Conservation (phyloP, 1,140 invertebrate genomes). For the Brachionus angularis region DNA sequence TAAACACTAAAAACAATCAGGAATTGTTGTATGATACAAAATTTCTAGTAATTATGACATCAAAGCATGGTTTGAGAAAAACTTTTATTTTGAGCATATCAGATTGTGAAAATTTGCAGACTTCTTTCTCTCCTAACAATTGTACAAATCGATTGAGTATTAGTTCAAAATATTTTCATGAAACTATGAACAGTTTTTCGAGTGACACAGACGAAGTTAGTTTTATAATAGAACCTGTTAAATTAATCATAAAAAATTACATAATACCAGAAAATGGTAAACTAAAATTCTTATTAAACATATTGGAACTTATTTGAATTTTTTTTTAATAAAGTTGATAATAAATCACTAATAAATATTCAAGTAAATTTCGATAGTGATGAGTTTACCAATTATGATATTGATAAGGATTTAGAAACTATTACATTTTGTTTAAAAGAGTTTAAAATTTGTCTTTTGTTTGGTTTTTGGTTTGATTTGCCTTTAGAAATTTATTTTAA, state of each 20-base stretch:
- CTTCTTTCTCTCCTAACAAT: conserved; percentile 23
- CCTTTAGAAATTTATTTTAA: conserved; percentile 36
- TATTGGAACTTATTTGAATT: no score
- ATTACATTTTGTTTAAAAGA: conserved; percentile 39
- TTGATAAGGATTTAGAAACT: conserved; percentile 19
- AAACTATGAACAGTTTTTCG: conserved; percentile 43
- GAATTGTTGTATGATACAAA: conserved; percentile 40
- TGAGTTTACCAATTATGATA: conserved; percentile 40
- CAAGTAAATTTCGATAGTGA: conserved; percentile 38
- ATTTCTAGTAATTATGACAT: conserved; percentile 37
- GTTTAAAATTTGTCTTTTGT: conserved; percentile 18
- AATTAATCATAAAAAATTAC: conserved; percentile 41
- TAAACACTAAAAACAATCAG: conserved; percentile 33
- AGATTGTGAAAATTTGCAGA: conserved; percentile 41
- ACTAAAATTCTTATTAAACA: no score
- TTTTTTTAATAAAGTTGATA: conserved; percentile 1
- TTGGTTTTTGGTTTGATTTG: conserved; percentile 34
- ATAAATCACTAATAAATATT: conserved; percentile 35
- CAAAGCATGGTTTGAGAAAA: conserved; percentile 27
- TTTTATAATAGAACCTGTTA: conserved; percentile 7
- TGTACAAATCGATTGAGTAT: conserved; percentile 37
- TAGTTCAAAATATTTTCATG: conserved; percentile 36
- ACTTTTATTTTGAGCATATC: conserved; percentile 39
- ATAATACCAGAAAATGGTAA: conserved; percentile 38
- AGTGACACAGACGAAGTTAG: conserved; percentile 42